Conservation (phyloP, 1,140 invertebrate species). For the Drosophila parabipectinata region DNA sequence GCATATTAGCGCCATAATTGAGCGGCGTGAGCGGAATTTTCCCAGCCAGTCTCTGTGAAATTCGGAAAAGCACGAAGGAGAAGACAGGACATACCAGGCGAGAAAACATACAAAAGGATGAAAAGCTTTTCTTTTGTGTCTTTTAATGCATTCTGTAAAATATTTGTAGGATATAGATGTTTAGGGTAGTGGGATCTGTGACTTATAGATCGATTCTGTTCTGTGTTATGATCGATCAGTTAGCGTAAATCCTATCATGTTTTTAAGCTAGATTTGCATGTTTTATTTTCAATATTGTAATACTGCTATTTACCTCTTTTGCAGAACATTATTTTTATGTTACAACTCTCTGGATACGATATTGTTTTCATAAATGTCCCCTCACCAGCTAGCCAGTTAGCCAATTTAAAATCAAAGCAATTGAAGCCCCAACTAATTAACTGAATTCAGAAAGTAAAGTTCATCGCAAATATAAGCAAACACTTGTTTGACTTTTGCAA, state of each 20-base stretch:
- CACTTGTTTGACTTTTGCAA: conserved; percentile 52
- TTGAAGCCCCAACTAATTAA: conserved; percentile 41
- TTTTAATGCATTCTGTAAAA: not conserved
- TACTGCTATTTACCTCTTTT: not conserved
- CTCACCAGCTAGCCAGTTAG: not conserved
- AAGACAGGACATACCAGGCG: not conserved
- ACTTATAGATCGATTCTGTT: too few species aligned
- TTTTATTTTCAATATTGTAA: too few species aligned
- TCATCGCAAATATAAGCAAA: conserved; percentile 45
- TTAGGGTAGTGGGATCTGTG: too few species aligned
- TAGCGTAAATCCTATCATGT: too few species aligned
- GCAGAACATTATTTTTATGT: not conserved
- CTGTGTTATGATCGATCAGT: too few species aligned
- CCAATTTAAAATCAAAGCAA: conserved; percentile 40
- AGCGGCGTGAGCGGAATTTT: conserved; percentile 69
- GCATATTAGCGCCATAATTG: conserved; percentile 81
- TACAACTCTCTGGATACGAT: not conserved
- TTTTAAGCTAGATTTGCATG: too few species aligned
- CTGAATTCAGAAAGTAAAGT: conserved; percentile 41
- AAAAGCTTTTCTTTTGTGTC: not conserved
- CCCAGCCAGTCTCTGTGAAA: conserved; percentile 3
- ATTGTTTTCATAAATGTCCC: not conserved
- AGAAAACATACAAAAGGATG: not conserved
- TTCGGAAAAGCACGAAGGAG: not conserved
- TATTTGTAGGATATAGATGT: not conserved